Base-by-base conservation (phyloP, 2,113 vertebrate species). In the Poeciliopsis turrubarensis region DNA sequence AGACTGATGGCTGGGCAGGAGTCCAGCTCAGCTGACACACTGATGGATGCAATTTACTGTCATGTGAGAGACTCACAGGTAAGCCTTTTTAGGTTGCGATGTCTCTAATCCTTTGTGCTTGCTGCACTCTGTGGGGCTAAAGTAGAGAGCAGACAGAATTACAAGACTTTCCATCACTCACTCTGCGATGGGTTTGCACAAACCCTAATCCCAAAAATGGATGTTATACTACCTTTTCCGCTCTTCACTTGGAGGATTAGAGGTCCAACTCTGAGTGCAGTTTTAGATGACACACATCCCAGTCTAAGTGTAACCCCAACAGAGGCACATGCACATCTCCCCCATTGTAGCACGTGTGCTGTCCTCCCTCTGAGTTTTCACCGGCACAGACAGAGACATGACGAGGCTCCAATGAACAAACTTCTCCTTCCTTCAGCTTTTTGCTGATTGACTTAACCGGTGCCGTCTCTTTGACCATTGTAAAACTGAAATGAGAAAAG, bases 201-300 rank as follows among this genome's bases (percentile, higher is more conserved):
- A 79, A 69, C 32, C 67, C 9, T 72, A 82, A 82, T 82, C 83
- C 65, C 77, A 70, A 68, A 78, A 54, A 74, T 79, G 57, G 75
- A 72, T 9, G 27, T 70, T 73, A 27, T 11, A 39, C 70, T 44
- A 77, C 60, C 72, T 73, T 77, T 74, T 72, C 79, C 65, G 70
- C 65, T 32, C 63, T 60, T 39, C 76, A 29, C 57, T 78, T 44
- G 61, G 51, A 29, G 51, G 85, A 88, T 85, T 80, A 80, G 5
- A 73, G 65, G 70, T 69, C 3, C 74, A 62, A 44, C 39, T 73
- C 73, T 76, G 32, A 74, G 69, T 30, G 41, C 37, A 81, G 64
- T 66, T 57, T 63, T 72, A 60, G 12, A 68, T 61, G 60, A 77
- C 71, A 65, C 60, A 74, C 29, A 65, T 73, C 32, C 29, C 19